Evolutionary conservation across 2,113 vertebrate genomes (phyloP).

Genomic region (Perca flavescens): DNA sequence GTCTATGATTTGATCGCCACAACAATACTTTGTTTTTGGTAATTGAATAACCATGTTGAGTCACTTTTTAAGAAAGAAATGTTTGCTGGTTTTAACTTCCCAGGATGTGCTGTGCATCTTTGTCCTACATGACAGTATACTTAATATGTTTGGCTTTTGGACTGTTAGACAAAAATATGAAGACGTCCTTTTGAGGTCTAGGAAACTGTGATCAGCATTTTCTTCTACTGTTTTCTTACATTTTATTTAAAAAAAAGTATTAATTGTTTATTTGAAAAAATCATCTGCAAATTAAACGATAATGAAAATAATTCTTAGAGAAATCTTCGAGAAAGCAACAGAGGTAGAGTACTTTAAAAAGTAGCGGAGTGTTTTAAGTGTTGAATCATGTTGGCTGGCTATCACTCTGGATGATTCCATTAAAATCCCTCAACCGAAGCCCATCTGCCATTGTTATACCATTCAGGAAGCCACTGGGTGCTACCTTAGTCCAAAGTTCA

Average conservation of each 20-base stretch:
- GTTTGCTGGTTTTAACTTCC: background rate
- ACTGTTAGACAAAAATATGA: background rate
- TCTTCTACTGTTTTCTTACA: background rate
- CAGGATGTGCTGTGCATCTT: background rate
- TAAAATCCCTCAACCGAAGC: conserved; percentile 45
- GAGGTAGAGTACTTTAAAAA: no score
- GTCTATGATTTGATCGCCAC: background rate
- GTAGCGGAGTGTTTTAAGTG: background rate
- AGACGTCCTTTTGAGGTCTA: background rate
- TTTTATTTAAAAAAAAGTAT: background rate
- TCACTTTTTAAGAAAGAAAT: background rate
- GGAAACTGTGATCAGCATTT: background rate
- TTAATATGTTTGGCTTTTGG: background rate
- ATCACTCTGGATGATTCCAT: conserved; percentile 34
- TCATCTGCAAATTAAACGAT: background rate
- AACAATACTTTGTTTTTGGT: background rate
- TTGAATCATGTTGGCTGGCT: conserved; percentile 30
- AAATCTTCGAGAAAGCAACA: background rate
- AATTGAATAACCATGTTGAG: background rate
- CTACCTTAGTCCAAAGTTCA: conserved; percentile 44
- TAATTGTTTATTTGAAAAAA: background rate
- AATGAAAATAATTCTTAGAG: background rate
- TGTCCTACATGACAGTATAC: background rate
- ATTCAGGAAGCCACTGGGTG: conserved; percentile 37
- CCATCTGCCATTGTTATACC: conserved; percentile 46